Evolutionary conservation across 2,797 vertebrate species (phyloP), one percentile per base, ranked within the genome.

Genomic region (Helostoma temminkii): DNA sequence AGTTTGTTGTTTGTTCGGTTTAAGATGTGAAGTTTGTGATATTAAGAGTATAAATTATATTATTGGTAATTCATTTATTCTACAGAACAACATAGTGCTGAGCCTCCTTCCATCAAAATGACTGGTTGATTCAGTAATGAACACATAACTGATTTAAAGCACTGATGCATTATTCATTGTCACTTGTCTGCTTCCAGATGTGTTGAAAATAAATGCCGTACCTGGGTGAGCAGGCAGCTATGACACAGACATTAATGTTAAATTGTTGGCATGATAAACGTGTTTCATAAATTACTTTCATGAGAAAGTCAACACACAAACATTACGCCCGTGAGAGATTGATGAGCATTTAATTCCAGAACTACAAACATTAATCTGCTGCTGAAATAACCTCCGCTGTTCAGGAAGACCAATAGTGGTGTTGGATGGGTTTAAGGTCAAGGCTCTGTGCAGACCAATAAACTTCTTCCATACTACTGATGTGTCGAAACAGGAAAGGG

Each of bases 1-100:
- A 54, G 71, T 37, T 15, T 47, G 53, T 75, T 53, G 49, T 83
- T 67, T 79, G 55, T 74, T 32, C 1, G 36, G 65, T 56, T 69
- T 54, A 22, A 47, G 22, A 53, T 16, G 18, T 24, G 3, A 5
- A 4, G 5, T 14, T n/a, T 1, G 18, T 9, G 48, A 32, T 46
- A 11, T 52, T n/a, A n/a, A n/a, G n/a, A n/a, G n/a, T n/a, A n/a
- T n/a, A n/a, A n/a, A n/a, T n/a, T 10, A 26, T 42, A 24, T 26
- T 24, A 2, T 14, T 34, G 18, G n/a, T 19, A 8, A 25, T 39
- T 42, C 65, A 15, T 15, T 56, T 71, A 37, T 65, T 75, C 65
- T 67, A n/a, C 45, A 39, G 18, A 15, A 7, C 37, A 32, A n/a
- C 53, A 48, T 50, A 41, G 21, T 8, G 4, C 19, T 2, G 42